These are phyloP conservation scores for Dugesia japonica DNA, from an alignment of 2,888 invertebrate species.

Conservation along the genomic window DNA sequence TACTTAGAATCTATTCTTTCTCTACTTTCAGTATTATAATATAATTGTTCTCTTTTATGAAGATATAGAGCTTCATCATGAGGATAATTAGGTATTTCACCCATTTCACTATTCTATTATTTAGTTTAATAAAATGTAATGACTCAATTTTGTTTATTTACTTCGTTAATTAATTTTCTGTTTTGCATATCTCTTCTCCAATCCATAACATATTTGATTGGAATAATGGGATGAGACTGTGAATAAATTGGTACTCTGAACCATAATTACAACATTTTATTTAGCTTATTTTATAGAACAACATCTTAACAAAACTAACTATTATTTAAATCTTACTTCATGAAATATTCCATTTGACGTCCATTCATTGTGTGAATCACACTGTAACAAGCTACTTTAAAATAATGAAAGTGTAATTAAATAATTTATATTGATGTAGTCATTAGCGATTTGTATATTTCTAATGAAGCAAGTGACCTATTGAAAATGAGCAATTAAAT, in stretches of 20 bases:
- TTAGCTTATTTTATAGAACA: background rate
- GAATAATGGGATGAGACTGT: conserved; percentile 42
- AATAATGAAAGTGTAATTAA: background rate
- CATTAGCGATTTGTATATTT: background rate
- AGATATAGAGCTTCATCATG: conserved; percentile 46
- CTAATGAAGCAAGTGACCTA: background rate
- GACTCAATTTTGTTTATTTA: conserved; percentile 35
- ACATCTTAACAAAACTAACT: too few relatives aligned
- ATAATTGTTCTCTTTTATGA: conserved; percentile 46
- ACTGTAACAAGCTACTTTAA: background rate
- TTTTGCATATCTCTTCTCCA: conserved; percentile 48
- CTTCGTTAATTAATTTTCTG: conserved; percentile 42
- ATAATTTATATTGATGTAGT: background rate
- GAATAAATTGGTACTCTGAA: conserved; percentile 42
- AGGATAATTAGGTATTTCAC: conserved; percentile 44
- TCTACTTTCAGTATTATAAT: conserved; percentile 44
- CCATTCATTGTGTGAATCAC: background rate
- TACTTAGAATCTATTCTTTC: conserved; percentile 42
- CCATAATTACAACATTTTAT: conserved; percentile 21
- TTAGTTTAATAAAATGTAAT: background rate
- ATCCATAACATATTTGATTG: conserved; percentile 42
- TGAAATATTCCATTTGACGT: background rate
- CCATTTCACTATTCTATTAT: conserved; percentile 42
- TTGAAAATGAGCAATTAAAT: too few relatives aligned
- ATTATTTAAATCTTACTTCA: background rate